A percentile compares a stretch with the other conserved stretches of the same genome.
These are phyloP conservation scores for Lottia scabra DNA, from an alignment of 2,888 invertebrate species.

Conservation along the genomic window DNA sequence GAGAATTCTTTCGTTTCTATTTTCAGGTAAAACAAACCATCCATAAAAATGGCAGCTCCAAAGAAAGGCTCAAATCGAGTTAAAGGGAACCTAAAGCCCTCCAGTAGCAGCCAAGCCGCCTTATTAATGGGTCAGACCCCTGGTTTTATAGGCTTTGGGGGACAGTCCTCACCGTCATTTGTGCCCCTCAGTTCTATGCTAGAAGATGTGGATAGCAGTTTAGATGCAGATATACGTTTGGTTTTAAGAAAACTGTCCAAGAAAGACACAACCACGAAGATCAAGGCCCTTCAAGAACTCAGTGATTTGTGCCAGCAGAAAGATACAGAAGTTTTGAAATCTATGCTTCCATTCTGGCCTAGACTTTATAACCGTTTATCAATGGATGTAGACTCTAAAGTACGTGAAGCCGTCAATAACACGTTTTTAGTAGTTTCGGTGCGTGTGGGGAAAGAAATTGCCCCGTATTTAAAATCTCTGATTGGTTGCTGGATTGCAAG, in stretches of 20 bases:
- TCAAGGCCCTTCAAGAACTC: slow-evolving; percentile 90
- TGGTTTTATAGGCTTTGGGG: slow-evolving; percentile 78
- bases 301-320: slow-evolving; percentile 77
- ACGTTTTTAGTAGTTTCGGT: slow-evolving; percentile 78
- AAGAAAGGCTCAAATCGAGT: neutral
- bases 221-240: slow-evolving; percentile 82
- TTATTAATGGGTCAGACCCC: slow-evolving; percentile 72
- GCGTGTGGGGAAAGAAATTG: slow-evolving; percentile 81
- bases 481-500: slow-evolving; percentile 87
- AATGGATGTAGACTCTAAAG: slow-evolving; percentile 84
- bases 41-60: slow-evolving; percentile 9
- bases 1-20: neutral
- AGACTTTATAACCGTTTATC: slow-evolving; percentile 82
- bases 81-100: slow-evolving; percentile 76
- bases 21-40: slow-evolving; percentile 10
- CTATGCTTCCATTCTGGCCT: slow-evolving; percentile 85
- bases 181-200: slow-evolving; percentile 72
- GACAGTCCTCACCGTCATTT: slow-evolving; percentile 75
- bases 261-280: slow-evolving; percentile 89
- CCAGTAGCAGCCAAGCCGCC: slow-evolving; percentile 90
- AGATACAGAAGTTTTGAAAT: slow-evolving; percentile 77
- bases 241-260: slow-evolving; percentile 89
- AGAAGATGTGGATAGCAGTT: slow-evolving; percentile 74
- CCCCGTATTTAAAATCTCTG: slow-evolving; percentile 82
- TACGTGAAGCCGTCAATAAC: slow-evolving; percentile 82